phyloP scores from a whole-genome alignment of 2,797 vertebrate species.

The Anguilla obscura region DNA sequence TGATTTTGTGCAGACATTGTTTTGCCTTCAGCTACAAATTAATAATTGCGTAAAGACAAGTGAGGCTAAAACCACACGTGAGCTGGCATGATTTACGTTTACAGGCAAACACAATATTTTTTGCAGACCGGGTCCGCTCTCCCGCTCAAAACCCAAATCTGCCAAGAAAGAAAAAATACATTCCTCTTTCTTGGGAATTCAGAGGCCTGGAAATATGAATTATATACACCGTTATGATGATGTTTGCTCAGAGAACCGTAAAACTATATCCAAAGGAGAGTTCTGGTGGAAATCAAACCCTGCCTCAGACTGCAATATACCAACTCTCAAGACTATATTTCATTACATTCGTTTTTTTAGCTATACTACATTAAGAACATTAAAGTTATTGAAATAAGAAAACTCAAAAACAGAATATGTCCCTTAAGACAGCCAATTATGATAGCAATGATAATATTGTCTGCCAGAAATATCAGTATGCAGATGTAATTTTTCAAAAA shows the following conservation, averaged over 20 bases:
- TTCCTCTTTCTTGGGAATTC: neutral
- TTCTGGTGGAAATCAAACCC: neutral
- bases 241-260: neutral
- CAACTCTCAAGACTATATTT: neutral
- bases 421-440: conserved; percentile 4
- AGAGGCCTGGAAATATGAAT: neutral
- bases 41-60: conserved; percentile 15
- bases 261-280: neutral
- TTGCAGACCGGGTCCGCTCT: neutral
- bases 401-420: neutral
- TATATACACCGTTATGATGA: neutral
- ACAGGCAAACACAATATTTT: neutral
- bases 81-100: conserved; percentile 14
- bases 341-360: neutral
- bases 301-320: neutral
- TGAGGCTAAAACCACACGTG: conserved; percentile 2
- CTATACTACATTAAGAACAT: neutral
- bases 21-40: conserved; percentile 15
- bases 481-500: neutral
- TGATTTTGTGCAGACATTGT: conserved; percentile 16
- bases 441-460: neutral
- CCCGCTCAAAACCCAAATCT: neutral
- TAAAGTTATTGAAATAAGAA: conserved; percentile 9
- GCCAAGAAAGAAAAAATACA: neutral
- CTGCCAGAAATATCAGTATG: neutral